These are phyloP conservation scores for Vimba vimba DNA, from an alignment of 2,113 vertebrate species.

Conservation along the genomic window DNA sequence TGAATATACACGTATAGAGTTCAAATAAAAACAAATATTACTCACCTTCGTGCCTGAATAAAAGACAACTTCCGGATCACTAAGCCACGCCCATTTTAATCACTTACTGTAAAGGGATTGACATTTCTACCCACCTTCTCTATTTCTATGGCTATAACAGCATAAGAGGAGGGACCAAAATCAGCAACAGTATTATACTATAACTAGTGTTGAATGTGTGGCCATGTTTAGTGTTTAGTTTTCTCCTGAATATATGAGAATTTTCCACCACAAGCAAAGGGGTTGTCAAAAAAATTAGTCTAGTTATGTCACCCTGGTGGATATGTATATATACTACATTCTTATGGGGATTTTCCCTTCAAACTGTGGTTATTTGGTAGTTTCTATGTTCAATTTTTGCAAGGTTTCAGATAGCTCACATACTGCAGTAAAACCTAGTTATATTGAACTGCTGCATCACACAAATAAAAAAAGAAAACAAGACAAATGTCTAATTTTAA, in stretches of 20 bases:
- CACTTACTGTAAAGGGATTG: neutral
- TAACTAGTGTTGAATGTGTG: neutral
- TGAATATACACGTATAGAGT: neutral
- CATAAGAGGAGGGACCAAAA: neutral
- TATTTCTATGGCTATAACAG: neutral
- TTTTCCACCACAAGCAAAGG: neutral
- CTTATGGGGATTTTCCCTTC: neutral
- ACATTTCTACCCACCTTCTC: neutral
- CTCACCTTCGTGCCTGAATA: neutral
- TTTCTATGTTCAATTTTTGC: neutral
- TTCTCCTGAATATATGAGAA: neutral
- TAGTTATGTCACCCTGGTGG: neutral
- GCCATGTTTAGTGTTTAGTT: neutral
- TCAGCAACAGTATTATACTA: neutral
- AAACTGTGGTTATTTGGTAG: neutral
- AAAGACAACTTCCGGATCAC: neutral
- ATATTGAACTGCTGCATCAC: neutral
- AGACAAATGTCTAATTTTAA: neutral
- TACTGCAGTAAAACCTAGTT: no score
- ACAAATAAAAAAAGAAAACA: neutral
- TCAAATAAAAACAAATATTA: neutral
- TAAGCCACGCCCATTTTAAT: neutral
- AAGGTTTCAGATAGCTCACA: neutral
- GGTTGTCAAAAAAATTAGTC: neutral
- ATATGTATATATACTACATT: neutral